phyloP scores from a whole-genome alignment of 2,113 vertebrate genomes.

The Trematomus loennbergii region DNA sequence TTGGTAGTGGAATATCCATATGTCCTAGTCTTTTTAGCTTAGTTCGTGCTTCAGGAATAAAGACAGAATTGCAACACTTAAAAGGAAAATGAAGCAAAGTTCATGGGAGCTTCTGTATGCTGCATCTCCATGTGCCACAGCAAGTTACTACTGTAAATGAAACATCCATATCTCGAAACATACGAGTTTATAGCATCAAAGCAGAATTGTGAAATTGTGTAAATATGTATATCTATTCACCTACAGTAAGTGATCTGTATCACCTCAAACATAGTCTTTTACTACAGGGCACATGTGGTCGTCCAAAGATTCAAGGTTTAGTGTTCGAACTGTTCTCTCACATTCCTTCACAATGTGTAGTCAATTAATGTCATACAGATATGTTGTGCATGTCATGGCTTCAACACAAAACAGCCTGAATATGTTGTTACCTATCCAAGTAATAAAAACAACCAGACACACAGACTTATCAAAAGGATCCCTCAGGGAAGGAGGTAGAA shows the following conservation, averaged over 20 bases:
- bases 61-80: too few species aligned
- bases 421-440: conserved; percentile 17
- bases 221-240: too few species aligned
- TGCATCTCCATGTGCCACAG: too few species aligned
- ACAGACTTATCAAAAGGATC: conserved; percentile 31
- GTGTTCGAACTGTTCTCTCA: neutral
- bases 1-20: too few species aligned
- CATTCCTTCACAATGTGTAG: neutral
- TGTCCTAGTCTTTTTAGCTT: too few species aligned
- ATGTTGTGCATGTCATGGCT: conserved; percentile 5
- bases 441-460: conserved; percentile 31
- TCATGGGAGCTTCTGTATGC: too few species aligned
- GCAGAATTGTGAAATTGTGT: too few species aligned
- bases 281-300: neutral
- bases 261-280: neutral
- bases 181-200: neutral
- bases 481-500: conserved; percentile 11
- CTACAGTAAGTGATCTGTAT: neutral
- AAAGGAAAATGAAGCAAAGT: too few species aligned
- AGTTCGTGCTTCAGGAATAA: too few species aligned
- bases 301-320: neutral
- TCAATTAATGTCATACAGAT: conserved; percentile 21
- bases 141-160: too few species aligned
- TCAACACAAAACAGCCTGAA: conserved; percentile 13
- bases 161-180: too few species aligned